A percentile compares a stretch with the other conserved stretches of the same genome.
Conservation (phyloP, 2,797 vertebrate genomes). For the Rhabdophis nuchalis region DNA sequence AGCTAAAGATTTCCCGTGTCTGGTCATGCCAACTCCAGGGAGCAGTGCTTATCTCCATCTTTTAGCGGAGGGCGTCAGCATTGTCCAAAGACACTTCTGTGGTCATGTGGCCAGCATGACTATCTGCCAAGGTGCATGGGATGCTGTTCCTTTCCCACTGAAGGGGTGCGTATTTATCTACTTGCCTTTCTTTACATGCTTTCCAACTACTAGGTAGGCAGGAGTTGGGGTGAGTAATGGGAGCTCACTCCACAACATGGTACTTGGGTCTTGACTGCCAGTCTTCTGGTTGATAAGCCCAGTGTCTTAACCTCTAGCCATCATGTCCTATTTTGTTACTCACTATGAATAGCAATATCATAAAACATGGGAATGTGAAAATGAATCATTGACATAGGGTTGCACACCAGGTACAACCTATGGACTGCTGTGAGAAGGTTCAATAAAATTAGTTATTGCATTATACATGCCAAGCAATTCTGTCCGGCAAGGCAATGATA, state of each 20-base stretch:
- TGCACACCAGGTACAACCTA: not conserved
- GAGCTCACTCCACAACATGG: not conserved
- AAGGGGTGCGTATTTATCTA: not conserved
- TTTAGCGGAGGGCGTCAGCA: not conserved
- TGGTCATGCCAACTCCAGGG: not conserved
- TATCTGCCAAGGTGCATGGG: not conserved
- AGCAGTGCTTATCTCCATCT: not conserved
- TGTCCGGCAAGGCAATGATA: conserved; percentile 16
- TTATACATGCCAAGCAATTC: not conserved
- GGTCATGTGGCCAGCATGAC: not conserved
- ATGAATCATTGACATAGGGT: not conserved
- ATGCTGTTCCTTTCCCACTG: not conserved
- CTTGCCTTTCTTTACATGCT: not conserved
- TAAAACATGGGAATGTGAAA: not conserved
- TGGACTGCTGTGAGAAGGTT: not conserved
- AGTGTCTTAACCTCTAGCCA: not conserved
- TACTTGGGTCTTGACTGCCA: not conserved
- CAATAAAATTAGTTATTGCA: not conserved
- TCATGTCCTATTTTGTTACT: not conserved
- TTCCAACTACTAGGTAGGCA: not conserved
- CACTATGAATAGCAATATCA: not conserved
- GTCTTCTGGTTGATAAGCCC: not conserved
- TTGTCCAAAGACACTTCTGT: not conserved
- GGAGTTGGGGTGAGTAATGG: not conserved
- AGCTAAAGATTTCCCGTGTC: not conserved